Evolutionary conservation across 1,140 invertebrate genomes (phyloP).

Genomic region (Lycorma delicatula): DNA sequence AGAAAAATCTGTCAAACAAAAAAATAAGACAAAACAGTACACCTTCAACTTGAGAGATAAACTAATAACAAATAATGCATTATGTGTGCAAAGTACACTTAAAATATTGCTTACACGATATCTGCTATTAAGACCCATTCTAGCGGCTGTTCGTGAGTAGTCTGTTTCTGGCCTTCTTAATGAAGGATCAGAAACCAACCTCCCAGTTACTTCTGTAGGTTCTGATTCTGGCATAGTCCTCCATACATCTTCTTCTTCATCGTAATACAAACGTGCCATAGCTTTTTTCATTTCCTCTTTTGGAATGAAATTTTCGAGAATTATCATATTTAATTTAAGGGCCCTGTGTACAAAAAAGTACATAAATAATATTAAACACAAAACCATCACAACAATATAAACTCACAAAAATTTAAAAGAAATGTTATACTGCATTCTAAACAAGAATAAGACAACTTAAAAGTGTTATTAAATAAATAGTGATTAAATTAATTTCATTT

Average conservation of each 20-base stretch:
- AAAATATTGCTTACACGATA: too few species aligned
- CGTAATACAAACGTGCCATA: slow-evolving; percentile 65
- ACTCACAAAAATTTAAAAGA: neutral
- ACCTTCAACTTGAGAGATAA: too few species aligned
- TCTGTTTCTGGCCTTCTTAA: slow-evolving; percentile 31
- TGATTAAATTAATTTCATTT: neutral
- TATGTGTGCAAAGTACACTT: too few species aligned
- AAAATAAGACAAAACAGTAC: too few species aligned
- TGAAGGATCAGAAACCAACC: slow-evolving; percentile 19
- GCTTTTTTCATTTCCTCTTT: slow-evolving; percentile 79
- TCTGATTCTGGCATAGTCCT: slow-evolving; percentile 40
- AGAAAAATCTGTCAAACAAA: too few species aligned
- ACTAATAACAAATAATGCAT: too few species aligned
- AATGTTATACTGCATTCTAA: neutral
- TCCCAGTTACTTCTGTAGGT: slow-evolving; percentile 17
- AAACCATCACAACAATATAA: neutral
- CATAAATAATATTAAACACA: slow-evolving; percentile 24
- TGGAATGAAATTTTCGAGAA: slow-evolving; percentile 97
- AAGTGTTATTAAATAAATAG: neutral
- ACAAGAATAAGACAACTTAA: neutral
- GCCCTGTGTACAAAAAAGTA: slow-evolving; percentile 42
- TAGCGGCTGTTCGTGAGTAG: too few species aligned
- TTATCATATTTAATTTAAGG: slow-evolving; percentile 71
- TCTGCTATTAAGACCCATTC: too few species aligned
- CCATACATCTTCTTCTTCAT: slow-evolving; percentile 87